These are phyloP conservation scores for Phalanger gymnotis DNA, from an alignment of 2,797 vertebrate species.

Conservation along the genomic window DNA sequence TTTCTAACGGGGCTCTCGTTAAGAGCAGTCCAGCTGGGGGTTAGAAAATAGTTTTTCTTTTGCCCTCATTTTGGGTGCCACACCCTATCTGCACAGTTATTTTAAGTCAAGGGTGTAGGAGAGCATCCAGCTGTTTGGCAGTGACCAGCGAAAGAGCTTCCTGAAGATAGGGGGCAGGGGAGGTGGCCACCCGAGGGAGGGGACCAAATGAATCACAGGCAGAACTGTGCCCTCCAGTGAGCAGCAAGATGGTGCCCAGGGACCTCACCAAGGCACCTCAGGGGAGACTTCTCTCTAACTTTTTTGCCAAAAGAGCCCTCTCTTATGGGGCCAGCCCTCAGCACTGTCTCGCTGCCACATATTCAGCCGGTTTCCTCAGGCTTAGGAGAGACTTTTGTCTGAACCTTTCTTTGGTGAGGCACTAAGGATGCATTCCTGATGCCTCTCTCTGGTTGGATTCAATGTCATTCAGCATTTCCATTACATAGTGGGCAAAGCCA, in stretches of 20 bases:
- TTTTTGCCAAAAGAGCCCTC: accelerated
- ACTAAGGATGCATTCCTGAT: background rate
- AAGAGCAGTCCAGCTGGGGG: background rate
- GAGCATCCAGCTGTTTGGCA: background rate
- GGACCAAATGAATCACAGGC: background rate
- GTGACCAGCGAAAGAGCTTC: background rate
- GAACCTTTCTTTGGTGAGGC: background rate
- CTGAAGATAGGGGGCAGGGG: background rate
- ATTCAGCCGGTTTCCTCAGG: background rate
- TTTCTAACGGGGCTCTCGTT: background rate
- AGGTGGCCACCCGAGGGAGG: background rate
- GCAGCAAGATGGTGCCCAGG: background rate
- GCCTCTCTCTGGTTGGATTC: background rate
- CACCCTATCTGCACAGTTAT: background rate
- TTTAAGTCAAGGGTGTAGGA: background rate
- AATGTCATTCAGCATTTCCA: background rate
- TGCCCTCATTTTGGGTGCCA: background rate
- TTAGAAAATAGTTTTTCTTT: background rate
- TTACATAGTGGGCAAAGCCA: background rate
- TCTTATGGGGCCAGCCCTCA: background rate
- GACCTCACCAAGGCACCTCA: background rate
- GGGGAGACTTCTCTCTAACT: background rate
- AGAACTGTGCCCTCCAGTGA: background rate
- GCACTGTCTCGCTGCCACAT: background rate
- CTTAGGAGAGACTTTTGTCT: background rate